Percentiles rank a stretch among this genome's conserved stretches.
Evolutionary conservation across 1,140 invertebrate genomes (phyloP).

Genomic region (Samia ricini): DNA sequence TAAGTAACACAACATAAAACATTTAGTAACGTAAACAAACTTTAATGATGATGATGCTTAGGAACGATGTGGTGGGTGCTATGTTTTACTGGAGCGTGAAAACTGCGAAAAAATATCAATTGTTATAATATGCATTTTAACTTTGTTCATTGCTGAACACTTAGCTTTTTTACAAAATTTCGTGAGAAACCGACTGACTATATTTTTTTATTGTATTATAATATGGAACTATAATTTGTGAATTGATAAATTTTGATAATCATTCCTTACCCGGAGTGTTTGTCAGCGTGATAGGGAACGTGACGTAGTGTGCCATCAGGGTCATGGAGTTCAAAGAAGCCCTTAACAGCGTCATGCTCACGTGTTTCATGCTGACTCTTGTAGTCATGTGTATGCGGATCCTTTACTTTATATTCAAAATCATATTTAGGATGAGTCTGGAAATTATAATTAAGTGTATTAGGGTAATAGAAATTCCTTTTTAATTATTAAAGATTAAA

Average conservation of each 20-base stretch:
- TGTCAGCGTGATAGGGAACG: conserved; percentile 56
- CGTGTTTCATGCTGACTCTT: conserved; percentile 48
- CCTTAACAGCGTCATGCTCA: conserved; percentile 62
- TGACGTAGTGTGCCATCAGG: conserved; percentile 58
- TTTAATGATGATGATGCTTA: conserved; percentile 29
- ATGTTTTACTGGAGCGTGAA: conserved; percentile 47
- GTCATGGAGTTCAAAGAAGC: conserved; percentile 67
- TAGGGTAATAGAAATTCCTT: background rate
- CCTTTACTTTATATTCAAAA: conserved; percentile 66
- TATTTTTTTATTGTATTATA: too few relatives aligned
- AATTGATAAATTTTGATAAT: too few relatives aligned
- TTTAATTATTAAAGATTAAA: background rate
- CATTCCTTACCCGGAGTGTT: conserved; percentile 53
- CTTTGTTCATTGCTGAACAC: background rate
- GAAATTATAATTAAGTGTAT: background rate
- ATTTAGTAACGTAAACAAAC: conserved; percentile 9
- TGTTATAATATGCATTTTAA: too few relatives aligned
- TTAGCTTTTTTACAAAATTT: background rate
- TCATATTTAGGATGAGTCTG: conserved; percentile 54
- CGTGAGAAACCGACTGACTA: too few relatives aligned
- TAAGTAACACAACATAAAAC: background rate
- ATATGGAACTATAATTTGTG: too few relatives aligned
- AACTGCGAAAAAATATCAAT: conserved; percentile 32
- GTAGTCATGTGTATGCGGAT: conserved; percentile 45
- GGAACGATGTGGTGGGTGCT: conserved; percentile 40